Evolutionary conservation across 37 sponge, comb jelly and placozoan genomes (phyloP).

Genomic region (Tethya wilhelma): DNA sequence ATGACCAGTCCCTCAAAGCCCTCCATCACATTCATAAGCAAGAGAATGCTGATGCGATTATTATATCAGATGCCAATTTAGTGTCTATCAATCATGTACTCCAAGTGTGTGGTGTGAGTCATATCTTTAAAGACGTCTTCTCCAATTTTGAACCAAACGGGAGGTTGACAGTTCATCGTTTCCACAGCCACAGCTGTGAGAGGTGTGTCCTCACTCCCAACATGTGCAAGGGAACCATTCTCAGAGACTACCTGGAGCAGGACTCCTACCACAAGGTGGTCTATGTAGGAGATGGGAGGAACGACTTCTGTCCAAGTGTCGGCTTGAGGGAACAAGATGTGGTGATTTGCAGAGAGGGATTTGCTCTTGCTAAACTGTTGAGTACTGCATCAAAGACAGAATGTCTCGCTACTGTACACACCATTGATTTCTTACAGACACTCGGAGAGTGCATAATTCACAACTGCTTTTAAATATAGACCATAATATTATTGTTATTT

Average conservation of each 20-base stretch:
- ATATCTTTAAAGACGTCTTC: slow-evolving; percentile 22
- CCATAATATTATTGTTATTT: too few species aligned
- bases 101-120: slow-evolving; percentile 41
- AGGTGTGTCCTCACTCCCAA: slow-evolving; percentile 55
- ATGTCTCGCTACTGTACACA: slow-evolving; percentile 7
- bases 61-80: slow-evolving; percentile 80
- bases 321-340: slow-evolving; percentile 42
- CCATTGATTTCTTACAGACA: slow-evolving; percentile 32
- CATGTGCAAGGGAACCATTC: slow-evolving; percentile 72
- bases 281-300: slow-evolving; percentile 79
- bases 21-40: slow-evolving; percentile 5
- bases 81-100: slow-evolving; percentile 70
- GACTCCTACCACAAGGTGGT: slow-evolving; percentile 46
- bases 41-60: slow-evolving; percentile 37
- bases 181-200: slow-evolving; percentile 58
- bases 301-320: slow-evolving; percentile 65
- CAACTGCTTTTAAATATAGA: too few species aligned
- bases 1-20: slow-evolving; percentile 16
- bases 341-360: slow-evolving; percentile 74
- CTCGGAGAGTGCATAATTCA: slow-evolving; percentile 29
- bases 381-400: neutral
- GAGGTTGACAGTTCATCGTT: slow-evolving; percentile 40
- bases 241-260: slow-evolving; percentile 36
- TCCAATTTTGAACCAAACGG: slow-evolving; percentile 72
- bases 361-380: slow-evolving; percentile 22